phyloP scores from a whole-genome alignment of 2,113 vertebrate species.

The Oceanodroma tethys region DNA sequence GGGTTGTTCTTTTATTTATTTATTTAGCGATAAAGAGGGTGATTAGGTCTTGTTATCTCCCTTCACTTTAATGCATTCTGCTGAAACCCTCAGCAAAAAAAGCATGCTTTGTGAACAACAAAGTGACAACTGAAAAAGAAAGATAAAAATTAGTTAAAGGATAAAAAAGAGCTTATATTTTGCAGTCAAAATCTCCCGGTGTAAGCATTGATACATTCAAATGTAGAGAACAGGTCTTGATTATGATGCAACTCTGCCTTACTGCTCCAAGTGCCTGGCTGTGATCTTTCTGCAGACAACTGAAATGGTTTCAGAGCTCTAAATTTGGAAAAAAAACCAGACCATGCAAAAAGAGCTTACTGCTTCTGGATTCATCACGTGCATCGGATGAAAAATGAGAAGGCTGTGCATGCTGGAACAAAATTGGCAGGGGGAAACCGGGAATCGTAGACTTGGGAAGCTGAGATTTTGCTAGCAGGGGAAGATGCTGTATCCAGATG shows the following conservation, averaged over 20 bases:
- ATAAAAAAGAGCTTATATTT: slow-evolving; percentile 36
- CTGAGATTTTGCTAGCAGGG: background rate
- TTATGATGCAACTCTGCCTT: background rate
- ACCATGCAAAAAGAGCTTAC: slow-evolving; percentile 73
- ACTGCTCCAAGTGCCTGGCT: background rate
- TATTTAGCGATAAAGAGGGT: slow-evolving; percentile 2
- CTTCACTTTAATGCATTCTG: slow-evolving; percentile 6
- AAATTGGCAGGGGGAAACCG: slow-evolving; percentile 25
- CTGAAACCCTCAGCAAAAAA: slow-evolving; percentile 37
- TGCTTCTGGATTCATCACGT: slow-evolving; percentile 54
- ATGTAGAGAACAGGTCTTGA: slow-evolving; percentile 32
- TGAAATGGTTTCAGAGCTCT: slow-evolving; percentile 33
- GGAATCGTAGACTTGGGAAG: background rate
- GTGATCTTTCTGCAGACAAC: background rate
- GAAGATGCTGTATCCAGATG: slow-evolving; percentile 58
- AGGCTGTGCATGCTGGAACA: slow-evolving; percentile 52
- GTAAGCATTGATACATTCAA: slow-evolving; percentile 45
- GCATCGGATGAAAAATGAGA: slow-evolving; percentile 63
- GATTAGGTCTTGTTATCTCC: slow-evolving; percentile 51
- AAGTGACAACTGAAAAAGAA: slow-evolving; percentile 58
- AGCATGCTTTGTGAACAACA: slow-evolving; percentile 41
- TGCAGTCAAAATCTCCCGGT: slow-evolving; percentile 48
- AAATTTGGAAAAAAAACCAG: background rate
- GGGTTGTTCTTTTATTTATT: slow-evolving; percentile 39
- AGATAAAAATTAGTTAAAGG: slow-evolving; percentile 64